phyloP scores from a whole-genome alignment of 2,797 vertebrate genomes.

The Macropus fuliginosus region DNA sequence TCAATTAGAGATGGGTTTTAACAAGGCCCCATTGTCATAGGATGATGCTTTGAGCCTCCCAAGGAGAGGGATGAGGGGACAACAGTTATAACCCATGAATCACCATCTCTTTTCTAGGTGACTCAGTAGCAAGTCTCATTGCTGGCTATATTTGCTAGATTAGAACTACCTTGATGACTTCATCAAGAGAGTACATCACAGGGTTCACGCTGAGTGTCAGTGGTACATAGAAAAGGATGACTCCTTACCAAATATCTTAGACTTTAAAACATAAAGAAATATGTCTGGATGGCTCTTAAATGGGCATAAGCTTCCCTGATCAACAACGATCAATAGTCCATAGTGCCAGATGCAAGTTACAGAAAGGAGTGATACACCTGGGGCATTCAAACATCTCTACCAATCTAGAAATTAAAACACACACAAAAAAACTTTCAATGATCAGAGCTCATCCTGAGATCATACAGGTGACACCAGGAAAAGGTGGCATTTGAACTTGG shows the following conservation, averaged over 20 bases:
- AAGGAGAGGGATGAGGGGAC: background rate
- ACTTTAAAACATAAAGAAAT: background rate
- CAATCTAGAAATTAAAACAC: background rate
- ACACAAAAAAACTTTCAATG: background rate
- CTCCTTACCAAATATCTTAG: background rate
- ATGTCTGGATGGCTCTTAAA: background rate
- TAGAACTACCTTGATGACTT: background rate
- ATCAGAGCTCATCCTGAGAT: background rate
- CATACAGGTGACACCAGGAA: background rate
- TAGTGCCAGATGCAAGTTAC: background rate
- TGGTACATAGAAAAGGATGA: background rate
- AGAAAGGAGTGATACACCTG: background rate
- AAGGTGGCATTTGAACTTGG: background rate
- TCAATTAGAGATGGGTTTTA: background rate
- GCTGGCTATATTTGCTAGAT: background rate
- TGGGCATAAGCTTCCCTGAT: background rate
- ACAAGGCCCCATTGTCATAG: background rate
- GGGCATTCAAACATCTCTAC: background rate
- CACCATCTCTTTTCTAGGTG: background rate
- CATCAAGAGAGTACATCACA: background rate
- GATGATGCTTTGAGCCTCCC: background rate
- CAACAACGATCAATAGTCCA: fast-evolving
- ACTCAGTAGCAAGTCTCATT: background rate
- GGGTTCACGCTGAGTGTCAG: background rate
- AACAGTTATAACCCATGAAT: background rate